These are phyloP conservation scores for Rhynchotus rufescens DNA, from an alignment of 2,797 vertebrate species.

Conservation along the genomic window DNA sequence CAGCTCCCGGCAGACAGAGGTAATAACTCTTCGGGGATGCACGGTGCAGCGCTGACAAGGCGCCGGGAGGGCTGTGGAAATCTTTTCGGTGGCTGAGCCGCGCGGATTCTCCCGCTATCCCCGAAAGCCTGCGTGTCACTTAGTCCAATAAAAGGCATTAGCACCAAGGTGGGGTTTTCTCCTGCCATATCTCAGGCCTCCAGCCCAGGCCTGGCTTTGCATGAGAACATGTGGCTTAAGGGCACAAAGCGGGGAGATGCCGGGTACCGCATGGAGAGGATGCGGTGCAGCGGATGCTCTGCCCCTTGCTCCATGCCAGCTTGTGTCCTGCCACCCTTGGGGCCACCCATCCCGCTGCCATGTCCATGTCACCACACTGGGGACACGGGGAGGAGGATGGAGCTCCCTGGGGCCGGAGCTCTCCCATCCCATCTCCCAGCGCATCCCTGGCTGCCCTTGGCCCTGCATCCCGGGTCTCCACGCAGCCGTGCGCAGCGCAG, in stretches of 20 bases:
- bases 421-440: neutral
- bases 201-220: neutral
- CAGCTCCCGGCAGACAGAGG: constrained; percentile 33
- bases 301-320: too few relatives aligned
- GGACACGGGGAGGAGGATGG: too few relatives aligned
- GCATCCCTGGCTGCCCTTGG: neutral
- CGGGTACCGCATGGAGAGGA: neutral
- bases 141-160: constrained; percentile 72
- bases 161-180: constrained; percentile 41
- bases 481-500: neutral
- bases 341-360: too few relatives aligned
- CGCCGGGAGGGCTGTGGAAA: constrained; percentile 56
- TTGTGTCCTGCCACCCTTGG: too few relatives aligned
- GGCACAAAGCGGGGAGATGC: neutral
- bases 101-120: constrained; percentile 69
- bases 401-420: neutral
- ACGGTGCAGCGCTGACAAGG: constrained; percentile 28
- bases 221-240: neutral
- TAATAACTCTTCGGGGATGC: neutral
- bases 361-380: too few relatives aligned
- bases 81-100: constrained; percentile 56
- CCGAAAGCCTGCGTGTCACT: constrained; percentile 65
- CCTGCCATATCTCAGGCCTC: constrained; percentile 17
- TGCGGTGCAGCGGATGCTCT: neutral
- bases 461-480: neutral